Evolutionary conservation across 2,888 invertebrate genomes (phyloP).

Genomic region (Criorhina ranunculi): DNA sequence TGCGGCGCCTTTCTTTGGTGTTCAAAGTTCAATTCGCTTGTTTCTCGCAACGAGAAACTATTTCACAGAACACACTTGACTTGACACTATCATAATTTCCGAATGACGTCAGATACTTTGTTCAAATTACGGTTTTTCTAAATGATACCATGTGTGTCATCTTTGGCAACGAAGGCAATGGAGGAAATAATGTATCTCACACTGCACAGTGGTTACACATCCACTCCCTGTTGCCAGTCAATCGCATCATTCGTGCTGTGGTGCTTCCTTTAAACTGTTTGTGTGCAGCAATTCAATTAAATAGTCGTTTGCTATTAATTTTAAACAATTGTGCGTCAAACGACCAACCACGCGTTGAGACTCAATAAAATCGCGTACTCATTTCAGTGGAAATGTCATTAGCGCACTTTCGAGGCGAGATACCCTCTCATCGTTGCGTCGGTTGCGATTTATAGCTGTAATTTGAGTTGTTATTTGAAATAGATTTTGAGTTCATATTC

Average conservation of each 20-base stretch:
- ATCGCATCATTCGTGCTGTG: constrained; percentile 36
- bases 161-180: constrained; percentile 57
- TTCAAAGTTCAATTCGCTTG: constrained; percentile 50
- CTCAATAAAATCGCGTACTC: constrained; percentile 54
- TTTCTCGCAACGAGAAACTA: constrained; percentile 15
- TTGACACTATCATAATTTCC: constrained; percentile 39
- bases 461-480: constrained; percentile 41
- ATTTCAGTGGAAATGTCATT: constrained; percentile 60
- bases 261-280: constrained; percentile 45
- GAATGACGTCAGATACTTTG: constrained; percentile 61
- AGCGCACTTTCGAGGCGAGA: constrained; percentile 41
- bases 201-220: background rate
- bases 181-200: constrained; percentile 26
- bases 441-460: constrained; percentile 1
- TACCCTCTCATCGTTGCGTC: constrained; percentile 1
- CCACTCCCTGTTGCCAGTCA: constrained; percentile 20
- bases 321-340: constrained; percentile 75
- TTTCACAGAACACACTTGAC: constrained; percentile 33
- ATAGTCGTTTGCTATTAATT: constrained; percentile 71
- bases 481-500: constrained; percentile 10
- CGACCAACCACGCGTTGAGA: constrained; percentile 51
- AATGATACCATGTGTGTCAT: constrained; percentile 45
- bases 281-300: constrained; percentile 72
- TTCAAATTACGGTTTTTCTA: constrained; percentile 29
- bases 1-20: constrained; percentile 51